Base-by-base conservation (phyloP, 2,888 invertebrate species). In the Arenicola marina region DNA sequence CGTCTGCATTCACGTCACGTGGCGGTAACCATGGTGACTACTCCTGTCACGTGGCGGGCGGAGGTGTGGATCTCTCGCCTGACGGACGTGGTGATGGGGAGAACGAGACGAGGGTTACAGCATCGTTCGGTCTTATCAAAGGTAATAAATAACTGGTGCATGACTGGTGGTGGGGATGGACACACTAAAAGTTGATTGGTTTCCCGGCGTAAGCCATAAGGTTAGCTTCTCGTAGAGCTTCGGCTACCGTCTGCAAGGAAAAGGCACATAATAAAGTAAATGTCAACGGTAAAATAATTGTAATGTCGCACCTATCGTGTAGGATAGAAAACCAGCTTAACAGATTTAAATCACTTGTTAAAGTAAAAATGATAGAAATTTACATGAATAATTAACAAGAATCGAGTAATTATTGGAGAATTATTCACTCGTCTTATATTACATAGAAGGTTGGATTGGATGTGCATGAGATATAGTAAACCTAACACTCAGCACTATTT, bases 211-310 rank as follows among this genome's bases (percentile, higher is more conserved):
- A 95, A 31, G 99, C 97, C 18, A 94, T 91, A 72, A 98, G 82
- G 82, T 96, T 95, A 34, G 99, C 99, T 87, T 99, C 99, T 82
- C 97, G 89, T 62, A 99, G 87, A 1, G 99, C 99, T 86, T 99
- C 99, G 3, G 98, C 87, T 76, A 96, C 95, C 54, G 99, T 99
- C 95, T 95, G 87, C 0, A 87, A 88, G 64, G 59, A 65, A 69
- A 58, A 7, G 24, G 4, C 74, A 72, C 48, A 51, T 54, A 34
- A 46, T 31, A 29, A 11, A 58, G 2, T 60, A 43, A 7, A 33
- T 18, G 34, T 7, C 21, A 11, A 15, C 11, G 4, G 4, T 24
- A 54, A 26, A 18, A 11, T 26, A 32, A n/a, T 56, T 15, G 24
- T 21, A 4, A 11, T 28, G 28, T 21, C 15, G 4, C 26, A 28